Evolutionary conservation across 2,888 invertebrate species (phyloP).

Genomic region (Lasiommata megera): DNA sequence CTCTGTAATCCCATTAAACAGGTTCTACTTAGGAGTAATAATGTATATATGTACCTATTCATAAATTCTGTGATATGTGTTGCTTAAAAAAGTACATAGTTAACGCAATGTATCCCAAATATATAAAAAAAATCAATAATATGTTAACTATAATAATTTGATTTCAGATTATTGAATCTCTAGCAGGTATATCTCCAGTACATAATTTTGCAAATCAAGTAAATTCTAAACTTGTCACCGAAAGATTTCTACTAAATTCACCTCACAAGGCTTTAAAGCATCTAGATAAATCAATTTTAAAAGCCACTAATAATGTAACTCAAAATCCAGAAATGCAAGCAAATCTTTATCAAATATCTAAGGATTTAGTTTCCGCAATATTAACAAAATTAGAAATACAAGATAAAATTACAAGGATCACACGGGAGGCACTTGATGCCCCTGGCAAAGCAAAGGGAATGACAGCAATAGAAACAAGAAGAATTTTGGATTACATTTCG

Average conservation of each 20-base stretch:
- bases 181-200: constrained; percentile 66
- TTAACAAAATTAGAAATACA: constrained; percentile 69
- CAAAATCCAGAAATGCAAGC: constrained; percentile 70
- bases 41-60: too few relatives aligned
- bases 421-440: constrained; percentile 69
- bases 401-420: constrained; percentile 73
- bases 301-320: constrained; percentile 66
- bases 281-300: constrained; percentile 59
- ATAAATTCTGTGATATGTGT: too few relatives aligned
- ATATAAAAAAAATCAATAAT: too few relatives aligned
- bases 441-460: constrained; percentile 71
- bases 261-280: constrained; percentile 64
- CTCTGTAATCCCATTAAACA: too few relatives aligned
- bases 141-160: too few relatives aligned
- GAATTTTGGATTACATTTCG: constrained; percentile 73
- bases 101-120: too few relatives aligned
- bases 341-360: constrained; percentile 66
- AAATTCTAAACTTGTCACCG: constrained; percentile 43
- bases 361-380: constrained; percentile 69
- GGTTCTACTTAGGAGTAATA: too few relatives aligned
- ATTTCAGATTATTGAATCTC: constrained; percentile 43
- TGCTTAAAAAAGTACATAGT: too few relatives aligned
- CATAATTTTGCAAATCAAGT: constrained; percentile 63
- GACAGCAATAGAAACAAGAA: constrained; percentile 71
- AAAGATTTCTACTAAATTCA: constrained; percentile 49